Evolutionary conservation across 92 coral and sea anemone species (phyloP), one percentile per base, ranked within the genome.

Genomic region (Palythoa grandis): DNA sequence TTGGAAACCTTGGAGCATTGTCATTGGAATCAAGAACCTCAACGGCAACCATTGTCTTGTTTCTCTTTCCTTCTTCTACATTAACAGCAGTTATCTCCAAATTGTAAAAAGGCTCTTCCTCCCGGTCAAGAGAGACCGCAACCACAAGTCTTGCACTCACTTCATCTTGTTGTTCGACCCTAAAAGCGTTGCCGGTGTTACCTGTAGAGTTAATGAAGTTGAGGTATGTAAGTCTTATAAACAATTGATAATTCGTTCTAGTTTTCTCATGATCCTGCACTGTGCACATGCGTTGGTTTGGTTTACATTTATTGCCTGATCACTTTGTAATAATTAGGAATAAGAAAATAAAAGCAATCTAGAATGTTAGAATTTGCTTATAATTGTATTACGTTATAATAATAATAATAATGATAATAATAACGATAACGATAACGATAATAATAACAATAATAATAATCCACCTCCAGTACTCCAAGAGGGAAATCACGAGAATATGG

Each of bases 11-110:
- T 1, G 98, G 98, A 0, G 88, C 77, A 68, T 94, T 94, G 78
- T 94, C 98, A 47, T 94, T 94, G 15, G 84, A 83, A 69, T 94
- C 98, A 29, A 84, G 65, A 19, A 94, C 91, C 29, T 88, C 88
- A 54, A 94, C 88, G 66, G 79, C 58, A 9, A 94, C 35, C 76
- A 73, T 79, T 60, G 79, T 70, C 7, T 88, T 86, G n/a, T 79
- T 90, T 19, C 83, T 87, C 77, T 94, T 94, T 77, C 90, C 88
- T 79, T 94, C 98, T 6, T 92, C 94, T 1, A 83, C 74, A 82
- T 94, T 94, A 11, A 82, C 86, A 3, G 98, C 98, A 57, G 79
- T 85, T 69, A 94, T 92, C 53, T 93, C 88, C 58, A 94, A 76
- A 61, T 87, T 86, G 86, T 92, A 94, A 54, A 50, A 61, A 16